Percentiles rank a stretch among this genome's conserved stretches.
Conservation (phyloP, 2,797 vertebrate species). For the Falco cherrug region DNA sequence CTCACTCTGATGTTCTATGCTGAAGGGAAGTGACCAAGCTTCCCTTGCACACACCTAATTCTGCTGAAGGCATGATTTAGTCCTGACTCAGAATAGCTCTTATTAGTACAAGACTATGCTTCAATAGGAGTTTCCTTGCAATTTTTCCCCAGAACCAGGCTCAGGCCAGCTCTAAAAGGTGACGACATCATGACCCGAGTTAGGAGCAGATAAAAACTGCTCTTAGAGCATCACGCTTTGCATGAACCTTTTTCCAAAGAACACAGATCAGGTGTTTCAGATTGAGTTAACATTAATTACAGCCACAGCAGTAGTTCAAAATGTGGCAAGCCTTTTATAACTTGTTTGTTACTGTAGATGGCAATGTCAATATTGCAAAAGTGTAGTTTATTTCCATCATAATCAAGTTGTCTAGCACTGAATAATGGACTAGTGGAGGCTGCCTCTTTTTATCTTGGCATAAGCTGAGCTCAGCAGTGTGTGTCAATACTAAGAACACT, state of each 20-base stretch:
- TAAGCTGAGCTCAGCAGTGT: background rate
- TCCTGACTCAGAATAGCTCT: background rate
- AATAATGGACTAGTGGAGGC: slow-evolving; percentile 48
- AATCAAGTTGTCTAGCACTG: slow-evolving; percentile 51
- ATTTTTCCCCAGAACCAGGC: background rate
- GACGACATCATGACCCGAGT: background rate
- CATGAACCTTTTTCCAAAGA: background rate
- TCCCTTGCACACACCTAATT: background rate
- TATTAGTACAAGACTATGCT: slow-evolving; percentile 10
- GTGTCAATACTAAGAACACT: slow-evolving; percentile 33
- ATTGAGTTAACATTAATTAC: background rate
- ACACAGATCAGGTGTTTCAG: background rate
- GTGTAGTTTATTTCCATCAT: slow-evolving; percentile 18
- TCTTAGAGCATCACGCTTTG: background rate
- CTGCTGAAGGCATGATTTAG: background rate
- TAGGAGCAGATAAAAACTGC: background rate
- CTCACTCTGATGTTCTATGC: background rate
- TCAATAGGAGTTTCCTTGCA: slow-evolving; percentile 33
- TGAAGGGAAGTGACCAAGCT: background rate
- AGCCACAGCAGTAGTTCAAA: background rate
- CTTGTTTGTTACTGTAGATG: background rate
- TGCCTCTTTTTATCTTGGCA: slow-evolving; percentile 22
- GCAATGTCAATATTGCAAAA: slow-evolving; percentile 37
- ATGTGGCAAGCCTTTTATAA: background rate
- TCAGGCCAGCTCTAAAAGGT: background rate